Conservation (phyloP, 2,113 vertebrate species). For the Onychostoma macrolepis region DNA sequence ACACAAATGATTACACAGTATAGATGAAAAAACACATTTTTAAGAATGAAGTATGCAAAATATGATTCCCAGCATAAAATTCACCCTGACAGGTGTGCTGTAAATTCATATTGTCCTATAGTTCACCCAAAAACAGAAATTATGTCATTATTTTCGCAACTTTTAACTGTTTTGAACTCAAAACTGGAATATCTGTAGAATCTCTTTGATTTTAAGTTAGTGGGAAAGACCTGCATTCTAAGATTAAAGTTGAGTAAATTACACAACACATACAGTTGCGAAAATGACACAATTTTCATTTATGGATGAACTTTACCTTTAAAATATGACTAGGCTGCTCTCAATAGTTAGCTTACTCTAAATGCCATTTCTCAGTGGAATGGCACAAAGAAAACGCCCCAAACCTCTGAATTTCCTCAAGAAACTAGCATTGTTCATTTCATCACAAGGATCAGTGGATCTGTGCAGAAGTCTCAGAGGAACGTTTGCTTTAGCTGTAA, state of each 20-base stretch:
- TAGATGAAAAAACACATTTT: not conserved
- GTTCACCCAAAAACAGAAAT: not conserved
- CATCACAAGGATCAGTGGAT: not conserved
- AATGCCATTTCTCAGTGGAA: not conserved
- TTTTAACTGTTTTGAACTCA: not conserved
- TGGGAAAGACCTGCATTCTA: not conserved
- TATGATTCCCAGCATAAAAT: not conserved
- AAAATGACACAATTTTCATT: not conserved
- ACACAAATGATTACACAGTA: not conserved
- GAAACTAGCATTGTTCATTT: slow-evolving; percentile 1
- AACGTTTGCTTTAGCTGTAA: not conserved
- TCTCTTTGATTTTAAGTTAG: not conserved
- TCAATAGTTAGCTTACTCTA: not conserved
- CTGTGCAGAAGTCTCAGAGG: not conserved
- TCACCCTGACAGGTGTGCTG: not conserved
- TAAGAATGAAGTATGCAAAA: not conserved
- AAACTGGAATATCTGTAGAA: not conserved
- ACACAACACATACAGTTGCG: not conserved
- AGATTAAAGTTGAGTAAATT: not conserved
- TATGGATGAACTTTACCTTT: not conserved
- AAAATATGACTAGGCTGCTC: not conserved
- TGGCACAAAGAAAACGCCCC: not conserved
- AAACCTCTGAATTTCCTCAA: not conserved
- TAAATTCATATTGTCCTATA: not conserved
- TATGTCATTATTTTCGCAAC: not conserved